Percentiles rank a stretch among this genome's conserved stretches.
Conservation (phyloP, 2,797 vertebrate genomes). For the Syndactyla subalaris region DNA sequence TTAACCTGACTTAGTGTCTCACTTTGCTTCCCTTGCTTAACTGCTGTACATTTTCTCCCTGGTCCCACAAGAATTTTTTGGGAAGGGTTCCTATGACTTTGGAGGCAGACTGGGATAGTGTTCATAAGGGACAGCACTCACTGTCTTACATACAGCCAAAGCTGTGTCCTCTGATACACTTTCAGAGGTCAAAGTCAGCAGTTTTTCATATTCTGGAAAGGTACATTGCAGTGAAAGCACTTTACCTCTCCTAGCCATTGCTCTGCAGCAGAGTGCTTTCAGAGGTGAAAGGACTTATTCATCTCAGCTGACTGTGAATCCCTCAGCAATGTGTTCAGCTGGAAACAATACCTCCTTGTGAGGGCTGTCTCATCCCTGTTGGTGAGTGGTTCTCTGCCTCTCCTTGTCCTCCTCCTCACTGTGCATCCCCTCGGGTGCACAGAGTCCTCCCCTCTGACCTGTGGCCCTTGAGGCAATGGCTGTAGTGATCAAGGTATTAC, state of each 20-base stretch:
- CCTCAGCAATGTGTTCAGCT: slow-evolving; percentile 23
- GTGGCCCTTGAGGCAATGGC: neutral
- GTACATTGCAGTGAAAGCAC: slow-evolving; percentile 49
- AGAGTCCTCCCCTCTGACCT: neutral
- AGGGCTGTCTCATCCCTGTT: neutral
- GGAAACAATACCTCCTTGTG: slow-evolving; percentile 46
- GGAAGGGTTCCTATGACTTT: neutral
- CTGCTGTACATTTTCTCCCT: neutral
- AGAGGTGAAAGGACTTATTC: slow-evolving; percentile 38
- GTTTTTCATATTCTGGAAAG: neutral
- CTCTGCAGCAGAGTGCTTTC: slow-evolving; percentile 33
- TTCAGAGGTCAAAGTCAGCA: slow-evolving; percentile 31
- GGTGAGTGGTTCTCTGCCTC: neutral
- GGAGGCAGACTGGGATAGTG: rapidly evolving
- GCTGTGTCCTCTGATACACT: neutral
- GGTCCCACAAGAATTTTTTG: neutral
- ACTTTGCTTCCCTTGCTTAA: neutral
- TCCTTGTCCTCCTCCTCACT: neutral
- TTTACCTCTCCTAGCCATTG: slow-evolving; percentile 36
- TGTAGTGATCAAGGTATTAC: neutral
- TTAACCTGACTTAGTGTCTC: neutral
- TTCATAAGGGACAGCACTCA: neutral
- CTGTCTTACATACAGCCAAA: neutral
- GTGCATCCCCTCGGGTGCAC: neutral
- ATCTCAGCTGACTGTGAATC: slow-evolving; percentile 27